Percentiles rank a stretch among this genome's conserved stretches.
phyloP scores from a whole-genome alignment of 2,888 invertebrate species.

The Cephus runcator region DNA sequence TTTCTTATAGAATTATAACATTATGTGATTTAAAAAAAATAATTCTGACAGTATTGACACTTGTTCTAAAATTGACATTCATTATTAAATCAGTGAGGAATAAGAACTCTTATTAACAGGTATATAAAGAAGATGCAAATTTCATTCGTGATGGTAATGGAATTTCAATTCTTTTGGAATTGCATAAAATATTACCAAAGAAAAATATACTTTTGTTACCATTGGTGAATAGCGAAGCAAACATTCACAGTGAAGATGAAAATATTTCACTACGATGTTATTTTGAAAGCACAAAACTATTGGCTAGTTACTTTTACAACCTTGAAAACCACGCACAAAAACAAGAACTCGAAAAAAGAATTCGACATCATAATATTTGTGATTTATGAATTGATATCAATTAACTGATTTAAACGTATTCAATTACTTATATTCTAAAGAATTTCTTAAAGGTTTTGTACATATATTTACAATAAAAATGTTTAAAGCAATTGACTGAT shows the following conservation, averaged over 20 bases:
- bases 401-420: not conserved
- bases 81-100: not conserved
- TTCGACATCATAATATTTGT: not conserved
- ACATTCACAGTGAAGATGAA: slow-evolving; percentile 59
- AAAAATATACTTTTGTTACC: slow-evolving; percentile 62
- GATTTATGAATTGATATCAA: not conserved
- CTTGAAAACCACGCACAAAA: slow-evolving; percentile 10
- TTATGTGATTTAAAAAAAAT: not conserved
- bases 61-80: not conserved
- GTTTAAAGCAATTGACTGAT: slow-evolving; percentile 27
- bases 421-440: not conserved
- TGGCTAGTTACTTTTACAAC: slow-evolving; percentile 64
- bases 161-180: slow-evolving; percentile 58
- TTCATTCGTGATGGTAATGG: slow-evolving; percentile 64
- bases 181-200: slow-evolving; percentile 60
- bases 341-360: not conserved
- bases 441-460: slow-evolving; percentile 20
- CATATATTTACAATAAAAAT: slow-evolving; percentile 35
- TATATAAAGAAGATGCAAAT: slow-evolving; percentile 65
- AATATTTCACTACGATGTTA: slow-evolving; percentile 61
- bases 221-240: slow-evolving; percentile 56
- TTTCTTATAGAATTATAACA: slow-evolving; percentile 10
- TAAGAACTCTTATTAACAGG: slow-evolving; percentile 43
- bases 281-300: slow-evolving; percentile 65
- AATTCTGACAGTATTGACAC: not conserved